Evolutionary conservation across 2,888 invertebrate species (phyloP).

Genomic region (Asteroscopus sphinx): DNA sequence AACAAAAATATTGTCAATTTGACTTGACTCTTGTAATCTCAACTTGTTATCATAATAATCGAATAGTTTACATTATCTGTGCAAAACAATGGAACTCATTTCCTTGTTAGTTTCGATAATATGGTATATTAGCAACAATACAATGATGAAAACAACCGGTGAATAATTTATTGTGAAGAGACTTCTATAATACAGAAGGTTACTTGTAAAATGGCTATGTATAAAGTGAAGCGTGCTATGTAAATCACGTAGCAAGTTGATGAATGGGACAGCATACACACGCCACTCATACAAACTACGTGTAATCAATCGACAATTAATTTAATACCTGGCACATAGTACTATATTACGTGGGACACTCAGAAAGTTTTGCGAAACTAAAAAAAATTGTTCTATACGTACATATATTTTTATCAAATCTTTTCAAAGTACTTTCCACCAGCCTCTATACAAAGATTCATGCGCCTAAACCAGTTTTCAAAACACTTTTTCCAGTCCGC

Average conservation of each 20-base stretch:
- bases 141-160: slow-evolving; percentile 64
- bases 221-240: slow-evolving; percentile 30
- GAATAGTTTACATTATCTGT: slow-evolving; percentile 71
- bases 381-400: too few species aligned
- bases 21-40: slow-evolving; percentile 55
- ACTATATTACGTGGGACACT: too few species aligned
- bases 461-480: too few species aligned
- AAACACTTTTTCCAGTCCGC: too few species aligned
- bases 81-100: slow-evolving; percentile 74
- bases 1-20: slow-evolving; percentile 52
- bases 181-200: slow-evolving; percentile 56
- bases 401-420: too few species aligned
- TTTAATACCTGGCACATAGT: too few species aligned
- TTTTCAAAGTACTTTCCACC: too few species aligned
- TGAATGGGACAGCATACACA: slow-evolving; percentile 48
- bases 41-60: slow-evolving; percentile 72
- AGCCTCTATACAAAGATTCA: too few species aligned
- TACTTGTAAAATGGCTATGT: slow-evolving; percentile 40
- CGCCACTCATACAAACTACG: slow-evolving; percentile 39
- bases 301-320: slow-evolving; percentile 28
- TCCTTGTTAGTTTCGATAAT: slow-evolving; percentile 76
- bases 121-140: slow-evolving; percentile 65
- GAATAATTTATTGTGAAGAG: slow-evolving; percentile 59
- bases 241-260: slow-evolving; percentile 58
- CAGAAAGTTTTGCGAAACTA: too few species aligned